A percentile compares a stretch with the other conserved stretches of the same genome.
Evolutionary conservation across 2,113 vertebrate species (phyloP).

Genomic region (Axis porcinus): DNA sequence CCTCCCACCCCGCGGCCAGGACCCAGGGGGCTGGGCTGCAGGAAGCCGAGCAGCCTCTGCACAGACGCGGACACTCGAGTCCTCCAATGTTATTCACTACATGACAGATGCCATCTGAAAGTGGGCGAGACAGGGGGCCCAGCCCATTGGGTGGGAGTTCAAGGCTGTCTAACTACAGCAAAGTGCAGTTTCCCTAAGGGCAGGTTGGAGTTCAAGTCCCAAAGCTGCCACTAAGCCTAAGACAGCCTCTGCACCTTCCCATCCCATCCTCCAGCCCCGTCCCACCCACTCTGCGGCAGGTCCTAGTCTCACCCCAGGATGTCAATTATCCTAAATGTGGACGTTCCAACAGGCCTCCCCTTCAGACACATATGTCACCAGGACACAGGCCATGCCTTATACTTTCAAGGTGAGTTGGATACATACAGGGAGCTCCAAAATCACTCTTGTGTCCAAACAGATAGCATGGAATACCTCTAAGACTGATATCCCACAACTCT

Average conservation of each 20-base stretch:
- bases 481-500: neutral
- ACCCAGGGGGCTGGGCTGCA: neutral
- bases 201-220: neutral
- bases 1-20: constrained; percentile 22
- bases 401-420: neutral
- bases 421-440: neutral
- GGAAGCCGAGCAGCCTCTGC: neutral
- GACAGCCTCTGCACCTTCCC: neutral
- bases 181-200: neutral
- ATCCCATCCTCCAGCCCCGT: too few species aligned
- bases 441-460: neutral
- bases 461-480: fast-evolving
- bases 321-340: neutral
- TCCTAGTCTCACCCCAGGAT: neutral
- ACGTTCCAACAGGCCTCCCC: neutral
- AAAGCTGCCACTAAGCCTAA: neutral
- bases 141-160: neutral
- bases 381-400: neutral
- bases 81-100: neutral
- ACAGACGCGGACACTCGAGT: neutral
- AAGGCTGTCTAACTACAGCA: neutral
- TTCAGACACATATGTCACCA: neutral
- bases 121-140: neutral
- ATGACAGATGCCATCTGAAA: neutral
- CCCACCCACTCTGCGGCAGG: too few species aligned